Conservation (phyloP, 2,888 invertebrate species). For the Epinotia bilunana region DNA sequence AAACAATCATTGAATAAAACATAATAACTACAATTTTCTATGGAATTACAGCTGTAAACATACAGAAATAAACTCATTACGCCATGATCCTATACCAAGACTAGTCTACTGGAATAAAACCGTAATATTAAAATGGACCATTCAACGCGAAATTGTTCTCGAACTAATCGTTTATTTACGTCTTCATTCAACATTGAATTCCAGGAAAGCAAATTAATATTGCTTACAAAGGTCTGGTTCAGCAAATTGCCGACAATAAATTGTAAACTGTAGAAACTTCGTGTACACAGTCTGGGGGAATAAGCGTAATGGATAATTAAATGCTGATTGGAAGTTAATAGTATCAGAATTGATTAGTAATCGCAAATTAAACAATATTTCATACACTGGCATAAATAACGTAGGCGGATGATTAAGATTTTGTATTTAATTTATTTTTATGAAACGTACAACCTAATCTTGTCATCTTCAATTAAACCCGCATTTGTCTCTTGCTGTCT, state of each 20-base stretch:
- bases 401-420: background rate
- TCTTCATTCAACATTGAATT: constrained; percentile 31
- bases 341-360: constrained; percentile 13
- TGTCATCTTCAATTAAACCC: background rate
- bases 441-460: background rate
- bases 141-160: constrained; percentile 15
- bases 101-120: constrained; percentile 7
- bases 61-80: constrained; percentile 19
- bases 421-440: background rate
- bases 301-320: constrained; percentile 27
- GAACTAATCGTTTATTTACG: constrained; percentile 33
- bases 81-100: constrained; percentile 12
- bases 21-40: background rate
- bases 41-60: background rate
- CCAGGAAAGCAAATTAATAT: constrained; percentile 38
- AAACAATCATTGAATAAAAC: constrained; percentile 8
- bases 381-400: background rate
- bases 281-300: constrained; percentile 26
- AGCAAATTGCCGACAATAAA: constrained; percentile 38
- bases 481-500: background rate
- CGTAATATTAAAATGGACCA: constrained; percentile 24
- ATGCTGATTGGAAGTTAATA: constrained; percentile 31
- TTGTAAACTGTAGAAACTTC: constrained; percentile 34
- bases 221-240: constrained; percentile 37
- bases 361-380: constrained; percentile 4